Conservation (phyloP, 2,797 vertebrate species). For the Tadarida brasiliensis region DNA sequence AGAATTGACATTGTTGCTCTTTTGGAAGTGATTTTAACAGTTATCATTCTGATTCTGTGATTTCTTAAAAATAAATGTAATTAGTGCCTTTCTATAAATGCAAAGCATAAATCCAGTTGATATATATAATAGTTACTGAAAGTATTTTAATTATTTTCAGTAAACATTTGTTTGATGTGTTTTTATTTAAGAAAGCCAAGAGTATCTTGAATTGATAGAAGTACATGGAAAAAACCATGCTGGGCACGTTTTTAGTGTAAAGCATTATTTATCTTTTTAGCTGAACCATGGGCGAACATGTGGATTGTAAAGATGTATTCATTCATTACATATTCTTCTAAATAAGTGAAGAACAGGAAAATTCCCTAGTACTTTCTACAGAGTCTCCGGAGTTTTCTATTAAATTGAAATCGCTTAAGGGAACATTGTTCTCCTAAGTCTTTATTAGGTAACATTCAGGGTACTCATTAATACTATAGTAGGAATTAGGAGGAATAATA, state of each 20-base stretch:
- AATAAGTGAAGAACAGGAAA: background rate
- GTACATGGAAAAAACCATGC: background rate
- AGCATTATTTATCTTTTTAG: constrained; percentile 16
- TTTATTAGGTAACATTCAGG: constrained; percentile 6
- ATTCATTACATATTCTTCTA: constrained; percentile 42
- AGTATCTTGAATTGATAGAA: background rate
- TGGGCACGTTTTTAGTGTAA: background rate
- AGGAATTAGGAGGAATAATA: background rate
- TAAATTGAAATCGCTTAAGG: background rate
- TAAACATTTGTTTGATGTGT: constrained; percentile 32
- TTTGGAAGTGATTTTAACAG: constrained; percentile 12
- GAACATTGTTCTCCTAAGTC: background rate
- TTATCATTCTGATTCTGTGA: background rate
- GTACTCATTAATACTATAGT: background rate
- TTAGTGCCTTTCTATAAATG: constrained; percentile 24
- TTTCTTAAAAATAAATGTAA: constrained; percentile 32
- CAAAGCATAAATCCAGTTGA: constrained; percentile 1
- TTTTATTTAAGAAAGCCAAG: constrained; percentile 27
- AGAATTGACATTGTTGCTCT: background rate
- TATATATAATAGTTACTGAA: constrained; percentile 23
- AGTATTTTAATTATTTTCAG: constrained; percentile 47
- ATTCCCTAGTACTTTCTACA: background rate
- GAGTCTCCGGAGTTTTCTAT: background rate
- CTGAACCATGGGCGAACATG: background rate
- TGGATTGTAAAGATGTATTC: background rate